Percentiles rank a stretch among this genome's conserved stretches.
Conservation (phyloP, 2,113 vertebrate species). For the Oreochromis niloticus region DNA sequence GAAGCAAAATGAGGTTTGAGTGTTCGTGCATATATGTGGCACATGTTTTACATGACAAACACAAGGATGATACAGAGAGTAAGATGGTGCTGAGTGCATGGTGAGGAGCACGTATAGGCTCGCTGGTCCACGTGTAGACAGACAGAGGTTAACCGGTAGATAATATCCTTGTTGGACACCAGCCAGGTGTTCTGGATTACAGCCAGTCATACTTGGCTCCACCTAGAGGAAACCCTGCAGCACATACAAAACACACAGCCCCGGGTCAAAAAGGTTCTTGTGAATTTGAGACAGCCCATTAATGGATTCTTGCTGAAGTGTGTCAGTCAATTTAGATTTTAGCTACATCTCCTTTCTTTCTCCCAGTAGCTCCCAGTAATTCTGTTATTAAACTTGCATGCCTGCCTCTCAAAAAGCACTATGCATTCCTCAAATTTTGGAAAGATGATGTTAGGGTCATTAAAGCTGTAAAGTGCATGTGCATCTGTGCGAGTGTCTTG, state of each 20-base stretch:
- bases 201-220: neutral
- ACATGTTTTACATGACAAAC: neutral
- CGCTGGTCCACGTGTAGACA: neutral
- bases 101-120: neutral
- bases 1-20: neutral
- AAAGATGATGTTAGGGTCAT: slow-evolving; percentile 44
- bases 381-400: slow-evolving; percentile 17
- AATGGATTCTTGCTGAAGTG: neutral
- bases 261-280: neutral
- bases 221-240: neutral
- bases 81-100: neutral
- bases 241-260: neutral
- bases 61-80: neutral
- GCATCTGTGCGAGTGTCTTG: neutral
- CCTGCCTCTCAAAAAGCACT: neutral
- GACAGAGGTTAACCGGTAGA: neutral
- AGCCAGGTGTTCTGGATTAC: neutral
- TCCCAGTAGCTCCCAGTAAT: neutral
- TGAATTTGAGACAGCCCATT: neutral
- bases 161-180: neutral
- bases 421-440: slow-evolving; percentile 59
- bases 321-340: neutral
- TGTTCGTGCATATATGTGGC: neutral
- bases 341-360: neutral
- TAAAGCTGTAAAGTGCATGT: slow-evolving; percentile 34